Base-by-base conservation (phyloP, 2,113 vertebrate genomes). In the Siniperca chuatsi region DNA sequence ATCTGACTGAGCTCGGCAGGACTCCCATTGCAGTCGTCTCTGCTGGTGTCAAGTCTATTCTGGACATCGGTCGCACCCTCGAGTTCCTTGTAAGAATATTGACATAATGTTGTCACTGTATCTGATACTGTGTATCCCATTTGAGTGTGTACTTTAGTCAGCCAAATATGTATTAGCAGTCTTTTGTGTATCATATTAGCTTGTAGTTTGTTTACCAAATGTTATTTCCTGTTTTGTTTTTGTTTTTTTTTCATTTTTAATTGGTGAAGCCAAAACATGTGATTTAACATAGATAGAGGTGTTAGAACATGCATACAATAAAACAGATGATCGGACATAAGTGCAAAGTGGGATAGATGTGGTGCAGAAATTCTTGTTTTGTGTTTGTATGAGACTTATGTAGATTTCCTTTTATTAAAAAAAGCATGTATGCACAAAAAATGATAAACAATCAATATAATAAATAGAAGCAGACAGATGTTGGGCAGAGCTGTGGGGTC, bases 1-100 rank as follows among this genome's bases (percentile, higher is more conserved):
- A 98, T 88, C 92, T 98, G 86, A 98, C 96, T 15, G 97, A 98
- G 90, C 93, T 98, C 7, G 96, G 97, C 71, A 94, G 96, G 86
- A 98, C 97, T 70, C 97, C 97, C 0, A 94, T 98, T 5, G 95
- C 97, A 80, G 97, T 98, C 75, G 88, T 98, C 52, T 98, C 96
- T 76, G 97, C 97, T 79, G 97, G 97, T 37, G 95, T 97, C 57
- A 98, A 98, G 84, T 98, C 97, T 58, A 97, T 98, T 83, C 95
- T 98, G 75, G 97, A 98, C 91, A 97, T 98, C 50, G 96, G 97
- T 4, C 96, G 96, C 85, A 98, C 97, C 9, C 86, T 98, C 85
- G 97, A 98, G 79, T 97, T 97, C 82, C 94, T 98, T 92, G 97
- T 98, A 92, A 91, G 96, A 50, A 69, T 12, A 55, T 12, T 10